Evolutionary conservation across 2,797 vertebrate genomes (phyloP).

Genomic region (Echiichthys vipera): DNA sequence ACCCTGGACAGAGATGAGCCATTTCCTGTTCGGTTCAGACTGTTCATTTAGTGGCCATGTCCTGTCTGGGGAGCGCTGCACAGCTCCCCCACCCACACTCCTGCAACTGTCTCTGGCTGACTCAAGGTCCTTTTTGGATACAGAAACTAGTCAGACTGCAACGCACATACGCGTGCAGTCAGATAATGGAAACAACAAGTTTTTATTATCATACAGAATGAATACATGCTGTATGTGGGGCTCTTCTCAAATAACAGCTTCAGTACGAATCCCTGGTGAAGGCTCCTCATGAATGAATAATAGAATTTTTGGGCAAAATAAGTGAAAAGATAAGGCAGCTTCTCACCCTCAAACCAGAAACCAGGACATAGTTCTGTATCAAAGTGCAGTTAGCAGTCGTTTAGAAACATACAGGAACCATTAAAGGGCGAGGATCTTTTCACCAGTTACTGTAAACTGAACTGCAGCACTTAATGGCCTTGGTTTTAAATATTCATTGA

Average conservation of each 20-base stretch:
- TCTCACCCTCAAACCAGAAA: conserved; percentile 41
- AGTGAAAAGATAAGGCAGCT: conserved; percentile 23
- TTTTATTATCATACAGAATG: conserved; percentile 25
- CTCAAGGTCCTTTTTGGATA: conserved; percentile 50
- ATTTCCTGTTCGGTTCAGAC: conserved; percentile 68
- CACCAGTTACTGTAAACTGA: conserved; percentile 57
- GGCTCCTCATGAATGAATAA: conserved; percentile 12
- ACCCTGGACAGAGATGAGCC: conserved; percentile 69
- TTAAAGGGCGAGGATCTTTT: conserved; percentile 28
- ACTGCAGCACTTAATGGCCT: conserved; percentile 44
- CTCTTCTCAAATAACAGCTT: conserved; percentile 37
- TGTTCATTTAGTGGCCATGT: conserved; percentile 60
- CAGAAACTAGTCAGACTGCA: conserved; percentile 31
- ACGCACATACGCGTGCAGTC: conserved; percentile 15
- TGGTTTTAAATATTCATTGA: conserved; percentile 38
- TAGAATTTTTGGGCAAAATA: conserved; percentile 17
- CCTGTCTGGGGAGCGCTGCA: conserved; percentile 22
- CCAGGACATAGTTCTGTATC: conserved; percentile 11
- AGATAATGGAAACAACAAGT: conserved; percentile 35
- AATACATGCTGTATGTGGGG: not conserved
- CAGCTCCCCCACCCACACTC: conserved; percentile 1
- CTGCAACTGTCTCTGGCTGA: conserved; percentile 25
- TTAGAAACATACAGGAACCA: conserved; percentile 29
- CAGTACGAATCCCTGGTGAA: not conserved
- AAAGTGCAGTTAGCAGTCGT: conserved; percentile 12